Conservation (phyloP, 1,140 invertebrate species). For the Drosophila aff. region DNA sequence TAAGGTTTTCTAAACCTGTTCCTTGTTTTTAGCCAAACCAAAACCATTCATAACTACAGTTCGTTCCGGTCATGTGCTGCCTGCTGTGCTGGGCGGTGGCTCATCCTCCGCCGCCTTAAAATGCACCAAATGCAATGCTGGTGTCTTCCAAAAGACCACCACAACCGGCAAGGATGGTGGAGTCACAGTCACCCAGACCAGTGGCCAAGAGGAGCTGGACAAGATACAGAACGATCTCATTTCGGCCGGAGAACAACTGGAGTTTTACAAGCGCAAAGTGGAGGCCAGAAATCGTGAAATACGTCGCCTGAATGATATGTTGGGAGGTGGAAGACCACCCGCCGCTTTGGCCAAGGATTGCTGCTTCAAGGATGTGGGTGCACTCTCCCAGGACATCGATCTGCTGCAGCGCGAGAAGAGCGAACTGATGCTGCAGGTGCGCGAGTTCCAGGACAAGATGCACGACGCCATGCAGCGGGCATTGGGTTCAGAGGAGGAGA, state of each 20-base stretch:
- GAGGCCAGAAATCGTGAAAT: slow-evolving; percentile 87
- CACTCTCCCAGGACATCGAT: slow-evolving; percentile 85
- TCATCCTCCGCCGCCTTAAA: slow-evolving; percentile 22
- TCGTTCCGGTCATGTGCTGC: slow-evolving; percentile 63
- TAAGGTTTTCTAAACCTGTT: not conserved
- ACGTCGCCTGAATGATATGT: slow-evolving; percentile 86
- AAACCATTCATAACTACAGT: slow-evolving; percentile 83
- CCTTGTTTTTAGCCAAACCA: slow-evolving; percentile 49
- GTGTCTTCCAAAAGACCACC: slow-evolving; percentile 59
- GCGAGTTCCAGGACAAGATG: slow-evolving; percentile 87
- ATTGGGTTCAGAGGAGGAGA: slow-evolving; percentile 87
- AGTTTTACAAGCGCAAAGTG: slow-evolving; percentile 72
- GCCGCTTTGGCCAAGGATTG: slow-evolving; percentile 87
- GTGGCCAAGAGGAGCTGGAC: slow-evolving; percentile 60
- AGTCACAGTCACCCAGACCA: slow-evolving; percentile 44
- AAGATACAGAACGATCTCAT: slow-evolving; percentile 67
- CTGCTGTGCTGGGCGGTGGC: slow-evolving; percentile 31
- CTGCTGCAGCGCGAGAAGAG: slow-evolving; percentile 86
- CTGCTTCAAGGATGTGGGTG: slow-evolving; percentile 86
- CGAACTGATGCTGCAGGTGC: slow-evolving; percentile 86
- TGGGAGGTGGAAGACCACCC: slow-evolving; percentile 87
- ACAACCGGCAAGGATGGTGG: slow-evolving; percentile 54
- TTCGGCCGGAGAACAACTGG: slow-evolving; percentile 60
- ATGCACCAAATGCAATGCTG: slow-evolving; percentile 78
- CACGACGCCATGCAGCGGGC: slow-evolving; percentile 89